Evolutionary conservation across 2,797 vertebrate species (phyloP).

Genomic region (Cyprinella venusta): DNA sequence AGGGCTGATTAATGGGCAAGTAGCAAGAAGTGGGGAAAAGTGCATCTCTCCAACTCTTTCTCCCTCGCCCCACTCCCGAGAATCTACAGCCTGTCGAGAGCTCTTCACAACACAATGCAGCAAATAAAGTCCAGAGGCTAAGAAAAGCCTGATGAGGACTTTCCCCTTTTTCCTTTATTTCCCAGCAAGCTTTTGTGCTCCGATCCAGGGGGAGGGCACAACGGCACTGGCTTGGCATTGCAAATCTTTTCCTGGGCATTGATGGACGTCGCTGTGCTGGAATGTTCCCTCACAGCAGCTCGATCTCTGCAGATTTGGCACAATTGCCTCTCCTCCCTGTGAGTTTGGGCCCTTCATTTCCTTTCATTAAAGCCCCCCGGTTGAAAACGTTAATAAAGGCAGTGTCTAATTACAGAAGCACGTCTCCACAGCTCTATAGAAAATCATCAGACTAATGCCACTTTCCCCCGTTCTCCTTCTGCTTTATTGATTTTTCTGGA

Average conservation of each 20-base stretch:
- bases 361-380: constrained; percentile 59
- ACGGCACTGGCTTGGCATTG: constrained; percentile 71
- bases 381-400: constrained; percentile 60
- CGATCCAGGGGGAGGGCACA: constrained; percentile 67
- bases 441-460: constrained; percentile 54
- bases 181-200: constrained; percentile 54
- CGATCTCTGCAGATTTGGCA: constrained; percentile 28
- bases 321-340: constrained; percentile 35
- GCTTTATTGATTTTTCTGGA: constrained; percentile 48
- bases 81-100: constrained; percentile 63
- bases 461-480: constrained; percentile 15
- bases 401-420: constrained; percentile 61
- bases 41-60: constrained; percentile 54
- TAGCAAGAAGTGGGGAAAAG: constrained; percentile 46
- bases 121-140: constrained; percentile 61
- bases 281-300: constrained; percentile 44
- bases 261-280: constrained; percentile 57
- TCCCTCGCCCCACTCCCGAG: constrained; percentile 54
- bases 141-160: constrained; percentile 62
- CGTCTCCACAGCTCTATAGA: constrained; percentile 55
- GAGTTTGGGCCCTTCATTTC: constrained; percentile 52
- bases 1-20: constrained; percentile 53
- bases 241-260: constrained; percentile 66
- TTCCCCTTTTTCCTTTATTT: constrained; percentile 21
- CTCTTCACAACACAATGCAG: constrained; percentile 66